These are phyloP conservation scores for Alligator mississippiensis DNA, from an alignment of 2,113 vertebrate species.

Conservation along the genomic window DNA sequence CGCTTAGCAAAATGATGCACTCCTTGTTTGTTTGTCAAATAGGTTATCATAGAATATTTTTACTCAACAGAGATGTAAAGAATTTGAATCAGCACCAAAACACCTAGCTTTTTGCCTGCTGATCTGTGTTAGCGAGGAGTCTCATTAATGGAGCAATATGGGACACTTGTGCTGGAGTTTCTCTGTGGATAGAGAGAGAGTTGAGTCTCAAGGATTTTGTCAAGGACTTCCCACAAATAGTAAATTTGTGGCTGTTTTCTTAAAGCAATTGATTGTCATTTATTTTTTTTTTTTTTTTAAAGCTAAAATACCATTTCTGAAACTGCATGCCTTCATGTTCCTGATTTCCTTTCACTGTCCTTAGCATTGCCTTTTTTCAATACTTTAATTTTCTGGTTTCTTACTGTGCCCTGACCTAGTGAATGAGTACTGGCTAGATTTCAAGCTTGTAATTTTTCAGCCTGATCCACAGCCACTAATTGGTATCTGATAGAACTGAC, in stretches of 20 bases:
- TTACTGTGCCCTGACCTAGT: not conserved
- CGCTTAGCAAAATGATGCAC: not conserved
- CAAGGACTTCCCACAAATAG: not conserved
- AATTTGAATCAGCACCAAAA: not conserved
- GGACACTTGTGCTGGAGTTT: not conserved
- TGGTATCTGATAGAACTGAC: rapidly evolving
- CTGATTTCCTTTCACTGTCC: not conserved
- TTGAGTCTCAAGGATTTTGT: not conserved
- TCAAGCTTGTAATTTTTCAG: not conserved
- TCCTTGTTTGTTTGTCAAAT: not conserved
- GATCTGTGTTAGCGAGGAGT: not conserved
- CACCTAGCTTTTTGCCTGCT: not conserved
- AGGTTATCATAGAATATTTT: not conserved
- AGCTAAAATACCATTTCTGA: not conserved
- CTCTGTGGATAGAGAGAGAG: not conserved
- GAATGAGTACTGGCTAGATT: not conserved
- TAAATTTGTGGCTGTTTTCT: constrained; percentile 1
- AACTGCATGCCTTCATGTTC: not conserved
- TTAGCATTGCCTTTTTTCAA: not conserved
- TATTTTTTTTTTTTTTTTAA: not conserved
- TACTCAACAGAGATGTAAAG: not conserved
- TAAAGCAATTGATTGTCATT: not conserved
- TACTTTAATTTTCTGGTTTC: not conserved
- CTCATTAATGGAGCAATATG: not conserved
- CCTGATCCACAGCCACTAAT: not conserved